Evolutionary conservation across 2,113 vertebrate species (phyloP), one percentile per base, ranked within the genome.

Genomic region (Eurypyga helias): DNA sequence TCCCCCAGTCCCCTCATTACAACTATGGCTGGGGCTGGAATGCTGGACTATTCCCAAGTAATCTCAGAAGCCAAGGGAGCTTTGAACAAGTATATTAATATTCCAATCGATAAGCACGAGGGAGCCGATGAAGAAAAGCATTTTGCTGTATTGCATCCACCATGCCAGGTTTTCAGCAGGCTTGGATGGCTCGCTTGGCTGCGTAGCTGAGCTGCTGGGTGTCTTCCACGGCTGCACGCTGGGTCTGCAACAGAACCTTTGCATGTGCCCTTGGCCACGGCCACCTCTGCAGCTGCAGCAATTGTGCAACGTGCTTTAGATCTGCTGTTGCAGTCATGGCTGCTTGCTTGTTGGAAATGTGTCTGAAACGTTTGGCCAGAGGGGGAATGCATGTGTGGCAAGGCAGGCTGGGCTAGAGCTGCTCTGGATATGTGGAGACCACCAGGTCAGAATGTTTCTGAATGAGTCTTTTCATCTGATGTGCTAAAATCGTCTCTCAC

Each of bases 41-140:
- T 2, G 1, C 60, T 95, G 97, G 87, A 76, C 77, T 66, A 5
- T 43, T 93, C 94, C 77, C 90, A 96, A 94, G 83, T 34, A 81
- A 92, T 73, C 79, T 88, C 3, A 2, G 90, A 75, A 65, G 79
- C 88, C 0, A 4, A 91, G 71, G 28, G 88, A 71, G 76, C 85
- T 97, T 89, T 95, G 94, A 93, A 60, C 76, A 55, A 67, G 54
- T 34, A 88, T 90, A 76, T 93, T 94, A 88, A 87, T 96, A 93
- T 86, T 84, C 48, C 25, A 4, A 83, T 95, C 9, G 3, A 96
- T 92, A 91, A 93, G 61, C 84, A 34, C 1, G 5, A 72, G 60
- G 82, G 70, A 83, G 54, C 1, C 10, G 79, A 38, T 10, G 71
- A 38, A 67, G 79, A 79, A 94, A 82, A 67, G 51, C 51, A 31